Evolutionary conservation across 2,888 invertebrate species (phyloP).

Genomic region (Limnephilus marmoratus): DNA sequence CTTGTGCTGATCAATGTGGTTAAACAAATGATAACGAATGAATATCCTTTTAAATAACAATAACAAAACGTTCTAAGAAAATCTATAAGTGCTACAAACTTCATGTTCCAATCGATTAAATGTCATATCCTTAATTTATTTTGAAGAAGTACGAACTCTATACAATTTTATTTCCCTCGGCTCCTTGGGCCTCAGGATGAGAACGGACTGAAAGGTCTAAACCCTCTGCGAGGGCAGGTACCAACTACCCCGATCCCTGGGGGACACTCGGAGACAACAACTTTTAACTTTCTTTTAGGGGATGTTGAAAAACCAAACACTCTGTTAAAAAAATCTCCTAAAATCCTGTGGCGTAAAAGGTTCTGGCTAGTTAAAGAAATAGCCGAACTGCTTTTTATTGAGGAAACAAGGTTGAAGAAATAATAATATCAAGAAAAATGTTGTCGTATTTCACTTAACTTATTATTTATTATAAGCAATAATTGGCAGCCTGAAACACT

Average conservation of each 20-base stretch:
- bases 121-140: constrained; percentile 1
- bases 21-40: no score
- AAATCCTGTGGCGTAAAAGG: background rate
- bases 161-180: constrained; percentile 20
- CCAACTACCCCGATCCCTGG: background rate
- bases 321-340: constrained; percentile 29
- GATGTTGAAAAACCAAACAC: constrained; percentile 10
- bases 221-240: background rate
- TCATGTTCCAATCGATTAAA: background rate
- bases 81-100: background rate
- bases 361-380: background rate
- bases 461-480: no score
- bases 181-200: background rate
- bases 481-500: no score
- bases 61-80: background rate
- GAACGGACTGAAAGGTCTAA: background rate
- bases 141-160: background rate
- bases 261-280: constrained; percentile 28
- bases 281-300: constrained; percentile 31
- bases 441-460: no score
- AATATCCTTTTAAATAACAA: no score
- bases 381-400: background rate
- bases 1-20: no score
- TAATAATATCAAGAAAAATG: no score
- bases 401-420: background rate